Evolutionary conservation across 2,113 vertebrate genomes (phyloP), one percentile per base, ranked within the genome.

Genomic region (Heliornis fulica): DNA sequence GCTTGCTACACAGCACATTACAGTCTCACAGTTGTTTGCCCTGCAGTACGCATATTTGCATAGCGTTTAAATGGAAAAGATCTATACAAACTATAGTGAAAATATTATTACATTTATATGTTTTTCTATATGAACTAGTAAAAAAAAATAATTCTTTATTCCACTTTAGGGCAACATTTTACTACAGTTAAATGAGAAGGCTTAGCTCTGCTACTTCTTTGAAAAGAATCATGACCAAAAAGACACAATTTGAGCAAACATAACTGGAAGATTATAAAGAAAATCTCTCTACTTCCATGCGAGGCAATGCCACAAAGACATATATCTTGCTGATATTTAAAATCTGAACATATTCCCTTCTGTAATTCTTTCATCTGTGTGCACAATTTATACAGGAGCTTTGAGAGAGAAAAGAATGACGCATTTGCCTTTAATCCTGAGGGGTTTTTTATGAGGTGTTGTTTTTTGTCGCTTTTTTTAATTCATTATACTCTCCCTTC

Each of bases 21-120:
- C 36, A 48, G 77, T 83, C 97, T 94, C 41, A 29, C 93, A 96
- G 87, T 94, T 97, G 89, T 96, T 97, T 98, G 96, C 96, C 97
- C 97, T 95, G 94, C 89, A 97, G 97, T 93, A 82, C 74, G 80
- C 93, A 97, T 76, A 98, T 97, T 97, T 98, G 95, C 94, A 97
- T 92, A 91, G 69, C 15, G 10, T 96, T 97, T 96, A 98, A 97
- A 97, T 96, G 94, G 80, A 68, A 74, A 54, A 96, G 87, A 93
- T 87, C 97, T 95, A 96, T 93, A 97, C 97, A 97, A 98, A 97
- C 96, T 90, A 95, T 92, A 97, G 91, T 96, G 97, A 98, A 98
- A 98, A 97, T 95, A 98, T 89, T 97, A 97, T 98, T 97, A 97
- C 11, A 14, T 94, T 98, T 97, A 97, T 97, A 93, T 95, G 95